These are phyloP conservation scores for Aphidius colemani DNA, from an alignment of 2,888 invertebrate species.

Conservation along the genomic window DNA sequence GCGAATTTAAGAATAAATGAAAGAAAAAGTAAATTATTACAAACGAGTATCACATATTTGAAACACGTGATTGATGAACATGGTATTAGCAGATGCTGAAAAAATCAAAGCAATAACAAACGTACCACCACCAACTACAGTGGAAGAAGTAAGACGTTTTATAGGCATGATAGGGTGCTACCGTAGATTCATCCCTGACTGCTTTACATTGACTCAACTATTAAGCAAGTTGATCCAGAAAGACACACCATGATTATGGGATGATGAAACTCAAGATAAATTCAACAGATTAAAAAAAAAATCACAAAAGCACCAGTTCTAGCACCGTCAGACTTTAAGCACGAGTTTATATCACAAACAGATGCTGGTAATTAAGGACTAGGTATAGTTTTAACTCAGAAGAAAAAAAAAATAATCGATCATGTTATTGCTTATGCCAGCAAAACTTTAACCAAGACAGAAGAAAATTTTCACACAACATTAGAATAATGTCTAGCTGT, in stretches of 20 bases:
- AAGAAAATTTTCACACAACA: neutral
- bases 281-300: conserved; percentile 31
- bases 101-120: conserved; percentile 22
- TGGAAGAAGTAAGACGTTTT: conserved; percentile 33
- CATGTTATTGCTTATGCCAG: conserved; percentile 4
- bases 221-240: conserved; percentile 35
- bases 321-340: neutral
- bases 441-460: conserved; percentile 1
- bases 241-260: conserved; percentile 25
- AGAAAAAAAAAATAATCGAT: too few relatives aligned
- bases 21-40: conserved; percentile 38
- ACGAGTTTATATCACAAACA: neutral
- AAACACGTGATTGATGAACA: conserved; percentile 39
- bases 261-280: conserved; percentile 28
- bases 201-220: conserved; percentile 34
- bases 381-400: too few relatives aligned
- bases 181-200: conserved; percentile 17
- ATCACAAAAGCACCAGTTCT: conserved; percentile 27
- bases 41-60: conserved; percentile 34
- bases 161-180: conserved; percentile 43
- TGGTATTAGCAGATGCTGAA: conserved; percentile 32
- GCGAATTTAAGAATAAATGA: conserved; percentile 37
- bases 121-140: conserved; percentile 31
- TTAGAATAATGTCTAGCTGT: conserved; percentile 11
- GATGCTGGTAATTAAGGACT: conserved; percentile 7